A percentile compares a stretch with the other conserved stretches of the same genome.
phyloP scores from a whole-genome alignment of 1,140 invertebrate genomes.

The Eurosta solidaginis region DNA sequence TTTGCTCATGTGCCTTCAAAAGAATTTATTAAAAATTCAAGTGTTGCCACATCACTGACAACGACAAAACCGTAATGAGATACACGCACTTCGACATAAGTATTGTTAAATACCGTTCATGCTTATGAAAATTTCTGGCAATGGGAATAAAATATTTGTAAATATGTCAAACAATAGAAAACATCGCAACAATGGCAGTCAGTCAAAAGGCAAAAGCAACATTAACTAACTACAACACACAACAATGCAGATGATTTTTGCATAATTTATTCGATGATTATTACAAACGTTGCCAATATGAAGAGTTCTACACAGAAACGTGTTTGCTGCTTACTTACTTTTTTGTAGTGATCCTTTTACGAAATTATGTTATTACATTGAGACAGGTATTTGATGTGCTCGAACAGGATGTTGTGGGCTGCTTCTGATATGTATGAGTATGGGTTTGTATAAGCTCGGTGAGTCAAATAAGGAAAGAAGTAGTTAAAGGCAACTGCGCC shows the following conservation, averaged over 20 bases:
- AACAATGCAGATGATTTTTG: constrained; percentile 36
- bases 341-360: constrained; percentile 17
- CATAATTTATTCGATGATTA: constrained; percentile 37
- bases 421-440: neutral
- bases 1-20: neutral
- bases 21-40: constrained; percentile 33
- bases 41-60: constrained; percentile 24
- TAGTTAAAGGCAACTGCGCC: neutral
- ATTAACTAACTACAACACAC: neutral
- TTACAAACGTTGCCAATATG: constrained; percentile 28
- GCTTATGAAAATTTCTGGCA: neutral
- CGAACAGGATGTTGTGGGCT: neutral
- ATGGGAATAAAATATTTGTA: neutral
- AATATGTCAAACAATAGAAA: neutral
- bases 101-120: constrained; percentile 4
- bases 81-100: neutral
- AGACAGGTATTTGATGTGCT: neutral
- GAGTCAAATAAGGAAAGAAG: too few species aligned
- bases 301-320: neutral
- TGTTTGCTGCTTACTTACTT: neutral
- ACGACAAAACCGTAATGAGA: constrained; percentile 30
- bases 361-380: constrained; percentile 10
- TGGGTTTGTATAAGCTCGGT: too few species aligned
- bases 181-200: neutral
- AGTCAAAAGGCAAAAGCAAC: neutral